Evolutionary conservation across 2,888 invertebrate genomes (phyloP).

Genomic region (Parnassius apollo): DNA sequence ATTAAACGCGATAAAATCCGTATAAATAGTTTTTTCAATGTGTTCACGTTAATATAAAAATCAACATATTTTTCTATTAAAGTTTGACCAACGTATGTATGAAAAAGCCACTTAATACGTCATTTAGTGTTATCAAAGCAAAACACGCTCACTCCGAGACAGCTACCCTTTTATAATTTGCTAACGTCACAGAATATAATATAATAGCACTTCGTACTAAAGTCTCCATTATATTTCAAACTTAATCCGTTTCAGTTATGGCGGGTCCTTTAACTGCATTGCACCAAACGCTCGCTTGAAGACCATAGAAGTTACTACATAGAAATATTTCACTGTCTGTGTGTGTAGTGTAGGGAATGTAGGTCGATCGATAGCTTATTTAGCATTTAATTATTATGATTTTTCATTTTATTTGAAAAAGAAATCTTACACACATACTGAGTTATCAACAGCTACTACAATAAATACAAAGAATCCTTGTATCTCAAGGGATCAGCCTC

Average conservation of each 20-base stretch:
- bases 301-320: conserved; percentile 8
- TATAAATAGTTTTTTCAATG: too few relatives aligned
- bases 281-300: conserved; percentile 42
- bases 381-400: background rate
- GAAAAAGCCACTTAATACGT: too few relatives aligned
- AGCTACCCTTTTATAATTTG: conserved; percentile 3
- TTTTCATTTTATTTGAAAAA: background rate
- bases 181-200: background rate
- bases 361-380: conserved; percentile 23
- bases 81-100: too few relatives aligned
- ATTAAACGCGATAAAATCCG: too few relatives aligned
- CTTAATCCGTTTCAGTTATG: conserved; percentile 31
- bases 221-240: conserved; percentile 4
- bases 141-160: background rate
- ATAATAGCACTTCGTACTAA: too few relatives aligned
- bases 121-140: conserved; percentile 3
- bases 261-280: conserved; percentile 47
- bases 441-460: too few relatives aligned
- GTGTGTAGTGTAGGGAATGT: background rate
- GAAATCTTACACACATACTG: too few relatives aligned
- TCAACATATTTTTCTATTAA: too few relatives aligned
- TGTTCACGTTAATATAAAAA: too few relatives aligned
- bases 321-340: conserved; percentile 6
- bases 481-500: too few relatives aligned
- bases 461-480: too few relatives aligned